phyloP scores from a whole-genome alignment of 2,113 vertebrate species.

The Peucedramus taeniatus region DNA sequence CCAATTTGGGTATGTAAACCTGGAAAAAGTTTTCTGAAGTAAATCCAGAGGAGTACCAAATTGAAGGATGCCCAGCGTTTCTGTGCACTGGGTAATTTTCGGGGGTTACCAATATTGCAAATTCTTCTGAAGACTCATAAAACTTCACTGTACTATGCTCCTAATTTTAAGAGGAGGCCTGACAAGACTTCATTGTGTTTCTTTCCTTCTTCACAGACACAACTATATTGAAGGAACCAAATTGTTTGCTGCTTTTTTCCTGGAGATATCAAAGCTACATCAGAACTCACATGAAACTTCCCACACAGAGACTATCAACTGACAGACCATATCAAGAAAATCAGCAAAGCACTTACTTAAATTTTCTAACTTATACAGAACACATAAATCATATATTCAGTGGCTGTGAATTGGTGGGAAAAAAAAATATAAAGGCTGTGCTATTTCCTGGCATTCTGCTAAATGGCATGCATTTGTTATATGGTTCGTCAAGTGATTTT shows the following conservation, averaged over 20 bases:
- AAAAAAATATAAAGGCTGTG: background rate
- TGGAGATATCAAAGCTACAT: constrained; percentile 73
- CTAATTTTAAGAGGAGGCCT: background rate
- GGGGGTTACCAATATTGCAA: background rate
- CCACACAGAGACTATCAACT: background rate
- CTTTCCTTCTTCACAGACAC: constrained; percentile 49
- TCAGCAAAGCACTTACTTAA: background rate
- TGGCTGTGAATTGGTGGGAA: background rate
- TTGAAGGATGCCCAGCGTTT: background rate
- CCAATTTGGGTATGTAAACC: background rate
- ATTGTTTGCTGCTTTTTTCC: constrained; percentile 71
- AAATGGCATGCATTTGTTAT: background rate
- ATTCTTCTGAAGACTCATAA: background rate
- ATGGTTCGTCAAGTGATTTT: background rate
- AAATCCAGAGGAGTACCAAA: background rate
- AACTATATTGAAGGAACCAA: constrained; percentile 81
- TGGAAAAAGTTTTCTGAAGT: background rate
- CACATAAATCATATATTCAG: background rate
- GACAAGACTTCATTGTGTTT: background rate
- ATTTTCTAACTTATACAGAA: background rate
- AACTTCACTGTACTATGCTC: background rate
- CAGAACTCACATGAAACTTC: background rate
- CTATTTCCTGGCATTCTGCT: background rate
- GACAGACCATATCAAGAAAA: background rate
- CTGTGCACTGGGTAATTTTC: background rate